A percentile compares a stretch with the other conserved stretches of the same genome.
These are phyloP conservation scores for Mellivora capensis DNA, from an alignment of 2,113 vertebrate species.

Conservation along the genomic window DNA sequence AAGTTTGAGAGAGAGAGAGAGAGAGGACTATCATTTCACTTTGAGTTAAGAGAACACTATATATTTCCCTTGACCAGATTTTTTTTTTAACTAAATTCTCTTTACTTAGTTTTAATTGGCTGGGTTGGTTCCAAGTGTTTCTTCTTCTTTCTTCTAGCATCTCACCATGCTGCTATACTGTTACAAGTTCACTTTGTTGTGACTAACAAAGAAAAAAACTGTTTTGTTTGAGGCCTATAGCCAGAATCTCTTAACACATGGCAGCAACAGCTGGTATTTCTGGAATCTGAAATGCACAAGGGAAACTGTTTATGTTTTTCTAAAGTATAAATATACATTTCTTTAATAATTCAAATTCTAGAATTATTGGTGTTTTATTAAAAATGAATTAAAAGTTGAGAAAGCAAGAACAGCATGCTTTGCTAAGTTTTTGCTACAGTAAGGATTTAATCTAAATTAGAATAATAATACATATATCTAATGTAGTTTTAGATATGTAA, in stretches of 20 bases:
- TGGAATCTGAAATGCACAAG: neutral
- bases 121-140: neutral
- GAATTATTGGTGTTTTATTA: neutral
- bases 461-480: neutral
- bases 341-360: neutral
- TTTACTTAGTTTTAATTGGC: neutral
- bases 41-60: neutral
- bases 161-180: neutral
- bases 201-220: neutral
- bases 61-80: neutral
- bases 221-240: neutral
- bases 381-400: neutral
- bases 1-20: neutral
- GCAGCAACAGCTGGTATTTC: neutral
- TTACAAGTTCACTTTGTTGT: conserved; percentile 3
- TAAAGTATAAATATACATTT: neutral
- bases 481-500: neutral
- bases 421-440: neutral
- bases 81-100: neutral
- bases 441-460: neutral
- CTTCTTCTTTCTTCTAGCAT: neutral
- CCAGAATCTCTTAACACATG: neutral
- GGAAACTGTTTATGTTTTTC: neutral
- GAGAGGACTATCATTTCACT: neutral
- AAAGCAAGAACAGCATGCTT: neutral